phyloP scores from a whole-genome alignment of 2,797 vertebrate species.

The Chelon auratus region DNA sequence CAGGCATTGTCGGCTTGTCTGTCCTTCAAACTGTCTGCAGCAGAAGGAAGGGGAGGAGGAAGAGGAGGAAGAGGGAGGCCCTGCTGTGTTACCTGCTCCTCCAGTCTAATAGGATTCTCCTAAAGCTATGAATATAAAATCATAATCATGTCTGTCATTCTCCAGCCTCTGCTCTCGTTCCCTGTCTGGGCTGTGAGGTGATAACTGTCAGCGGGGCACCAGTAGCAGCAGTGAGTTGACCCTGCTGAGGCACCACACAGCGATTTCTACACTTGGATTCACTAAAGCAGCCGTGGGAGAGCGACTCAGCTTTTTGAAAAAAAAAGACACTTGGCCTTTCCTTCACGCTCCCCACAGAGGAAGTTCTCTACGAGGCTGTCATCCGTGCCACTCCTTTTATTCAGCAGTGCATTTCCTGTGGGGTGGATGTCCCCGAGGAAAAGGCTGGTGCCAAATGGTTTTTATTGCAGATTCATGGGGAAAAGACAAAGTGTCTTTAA shows the following conservation, averaged over 20 bases:
- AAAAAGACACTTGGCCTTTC: constrained; percentile 23
- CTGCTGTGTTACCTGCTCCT: constrained; percentile 4
- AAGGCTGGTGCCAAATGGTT: constrained; percentile 16
- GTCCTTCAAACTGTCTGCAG: constrained; percentile 18
- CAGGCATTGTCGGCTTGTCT: not conserved
- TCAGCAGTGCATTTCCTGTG: constrained; percentile 46
- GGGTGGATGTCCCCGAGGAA: constrained; percentile 30
- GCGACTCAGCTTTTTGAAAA: constrained; percentile 3
- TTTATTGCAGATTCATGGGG: constrained; percentile 26
- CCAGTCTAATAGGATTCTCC: constrained; percentile 17
- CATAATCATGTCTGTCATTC: constrained; percentile 22
- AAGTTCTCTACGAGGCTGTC: constrained; percentile 35
- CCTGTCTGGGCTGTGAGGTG: constrained; percentile 20
- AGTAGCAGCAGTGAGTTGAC: constrained; percentile 1
- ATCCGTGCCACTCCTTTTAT: constrained; percentile 41
- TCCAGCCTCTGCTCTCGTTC: constrained; percentile 33
- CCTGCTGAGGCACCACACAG: constrained; percentile 16
- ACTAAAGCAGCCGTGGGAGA: constrained; percentile 17
- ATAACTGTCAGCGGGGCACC: constrained; percentile 5
- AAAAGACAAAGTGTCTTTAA: constrained; percentile 30
- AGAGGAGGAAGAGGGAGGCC: not conserved
- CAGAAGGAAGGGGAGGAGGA: constrained; percentile 1
- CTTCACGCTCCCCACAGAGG: constrained; percentile 41
- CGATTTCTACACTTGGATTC: constrained; percentile 36
- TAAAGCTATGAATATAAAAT: constrained; percentile 39